Evolutionary conservation across 1,140 invertebrate species (phyloP), one percentile per base, ranked within the genome.

Genomic region (Meloidogyne exigua): DNA sequence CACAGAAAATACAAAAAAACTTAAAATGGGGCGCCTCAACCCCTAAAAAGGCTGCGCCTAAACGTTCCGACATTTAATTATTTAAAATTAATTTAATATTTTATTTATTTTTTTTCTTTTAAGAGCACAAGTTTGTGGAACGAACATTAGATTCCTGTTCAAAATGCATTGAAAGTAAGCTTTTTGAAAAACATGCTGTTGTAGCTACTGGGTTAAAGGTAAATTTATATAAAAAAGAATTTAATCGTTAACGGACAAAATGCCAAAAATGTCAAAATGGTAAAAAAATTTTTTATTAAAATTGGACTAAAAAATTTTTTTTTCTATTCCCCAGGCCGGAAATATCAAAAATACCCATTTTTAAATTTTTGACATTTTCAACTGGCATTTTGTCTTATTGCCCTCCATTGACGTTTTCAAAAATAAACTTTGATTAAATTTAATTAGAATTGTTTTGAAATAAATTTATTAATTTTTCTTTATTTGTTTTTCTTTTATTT

Each of bases 101-200:
- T 13, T 9, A 39, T 39, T 39, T 39, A 39, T 9, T 39, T 68
- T 42, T 32, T 23, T 23, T 15, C 12, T 80, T 80, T n/a, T 26
- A 32, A 80, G 79, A 80, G n/a, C 79, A 80, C 62, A 80, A 82
- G 80, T 90, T 90, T 79, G 90, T 92, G 80, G 90, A 90, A 72
- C 91, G 90, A 83, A 91, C 91, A 64, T 86, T 96, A 76, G 92
- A 94, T 70, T 91, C 91, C 78, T 98, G 95, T 88, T 86, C 90
- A 15, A 91, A 91, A 84, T 98, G 95, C 86, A 90, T 95, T 77
- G 93, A 94, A 80, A 92, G 92, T 23, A 89, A 90, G 65, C 91
- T 91, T 75, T 91, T 94, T 90, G 89, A 92, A 28, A 95, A 95
- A 87, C 92, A 96, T 88, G 89, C 95, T n/a, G 91, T 97, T 74